These are phyloP conservation scores for Mionectes macconnelli DNA, from an alignment of 2,113 vertebrate species.

Conservation along the genomic window DNA sequence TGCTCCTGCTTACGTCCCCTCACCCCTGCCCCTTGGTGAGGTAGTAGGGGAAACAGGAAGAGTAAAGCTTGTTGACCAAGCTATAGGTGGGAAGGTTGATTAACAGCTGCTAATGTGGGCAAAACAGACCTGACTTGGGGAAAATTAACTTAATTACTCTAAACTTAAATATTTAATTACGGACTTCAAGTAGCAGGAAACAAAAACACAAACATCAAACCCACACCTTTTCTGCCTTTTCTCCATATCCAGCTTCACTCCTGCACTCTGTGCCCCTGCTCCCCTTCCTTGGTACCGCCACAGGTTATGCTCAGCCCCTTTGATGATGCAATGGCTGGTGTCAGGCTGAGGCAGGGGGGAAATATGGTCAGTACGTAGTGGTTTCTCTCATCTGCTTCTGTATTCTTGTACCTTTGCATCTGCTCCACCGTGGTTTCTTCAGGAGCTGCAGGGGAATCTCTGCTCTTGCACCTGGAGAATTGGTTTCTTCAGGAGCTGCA, in stretches of 20 bases:
- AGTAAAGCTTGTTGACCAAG: background rate
- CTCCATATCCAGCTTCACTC: background rate
- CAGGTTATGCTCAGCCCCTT: background rate
- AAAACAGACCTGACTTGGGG: background rate
- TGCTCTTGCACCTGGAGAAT: background rate
- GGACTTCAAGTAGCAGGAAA: background rate
- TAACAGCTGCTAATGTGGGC: background rate
- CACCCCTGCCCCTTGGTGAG: background rate
- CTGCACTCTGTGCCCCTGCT: background rate
- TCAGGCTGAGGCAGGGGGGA: background rate
- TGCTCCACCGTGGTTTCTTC: background rate
- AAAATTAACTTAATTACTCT: background rate
- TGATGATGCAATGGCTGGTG: background rate
- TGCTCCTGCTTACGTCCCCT: rapidly evolving
- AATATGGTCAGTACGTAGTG: background rate
- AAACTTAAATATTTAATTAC: background rate
- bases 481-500: background rate
- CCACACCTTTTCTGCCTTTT: background rate
- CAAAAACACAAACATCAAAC: background rate
- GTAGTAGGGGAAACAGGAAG: background rate
- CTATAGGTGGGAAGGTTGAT: background rate
- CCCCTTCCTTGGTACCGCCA: background rate
- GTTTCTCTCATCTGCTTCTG: background rate
- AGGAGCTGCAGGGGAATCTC: background rate
- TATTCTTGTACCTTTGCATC: background rate